Percentiles rank a stretch among this genome's conserved stretches.
Evolutionary conservation across 2,797 vertebrate species (phyloP).

Genomic region (Schizothorax lantsangensis): DNA sequence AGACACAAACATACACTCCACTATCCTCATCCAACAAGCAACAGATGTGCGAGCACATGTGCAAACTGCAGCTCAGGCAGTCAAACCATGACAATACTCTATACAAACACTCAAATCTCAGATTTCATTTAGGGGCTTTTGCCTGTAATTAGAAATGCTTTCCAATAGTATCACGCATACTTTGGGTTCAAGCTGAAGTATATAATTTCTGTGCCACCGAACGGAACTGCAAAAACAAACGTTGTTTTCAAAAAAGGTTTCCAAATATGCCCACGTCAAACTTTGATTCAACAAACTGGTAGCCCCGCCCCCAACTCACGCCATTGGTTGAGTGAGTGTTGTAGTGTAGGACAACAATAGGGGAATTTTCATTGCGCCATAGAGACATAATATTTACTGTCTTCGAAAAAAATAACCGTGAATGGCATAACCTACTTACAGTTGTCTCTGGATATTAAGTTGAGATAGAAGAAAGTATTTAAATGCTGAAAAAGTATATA

Average conservation of each 20-base stretch:
- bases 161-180: neutral
- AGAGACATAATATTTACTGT: neutral
- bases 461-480: neutral
- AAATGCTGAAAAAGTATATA: neutral
- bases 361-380: neutral
- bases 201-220: neutral
- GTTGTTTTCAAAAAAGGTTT: neutral
- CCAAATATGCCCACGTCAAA: neutral
- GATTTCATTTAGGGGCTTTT: slow-evolving; percentile 35
- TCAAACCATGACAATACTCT: slow-evolving; percentile 49
- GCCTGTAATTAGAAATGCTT: slow-evolving; percentile 23
- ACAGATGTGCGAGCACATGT: slow-evolving; percentile 38
- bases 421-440: neutral
- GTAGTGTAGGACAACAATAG: neutral
- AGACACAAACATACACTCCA: slow-evolving; percentile 43
- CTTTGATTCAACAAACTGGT: neutral
- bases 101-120: slow-evolving; percentile 60
- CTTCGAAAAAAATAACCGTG: neutral
- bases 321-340: slow-evolving; percentile 11
- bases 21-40: slow-evolving; percentile 36
- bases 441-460: neutral
- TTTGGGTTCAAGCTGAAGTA: neutral
- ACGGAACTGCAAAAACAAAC: neutral
- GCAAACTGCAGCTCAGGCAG: slow-evolving; percentile 30
- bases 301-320: neutral